These are phyloP conservation scores for Ormia ochracea DNA, from an alignment of 2,888 invertebrate genomes.

Conservation along the genomic window DNA sequence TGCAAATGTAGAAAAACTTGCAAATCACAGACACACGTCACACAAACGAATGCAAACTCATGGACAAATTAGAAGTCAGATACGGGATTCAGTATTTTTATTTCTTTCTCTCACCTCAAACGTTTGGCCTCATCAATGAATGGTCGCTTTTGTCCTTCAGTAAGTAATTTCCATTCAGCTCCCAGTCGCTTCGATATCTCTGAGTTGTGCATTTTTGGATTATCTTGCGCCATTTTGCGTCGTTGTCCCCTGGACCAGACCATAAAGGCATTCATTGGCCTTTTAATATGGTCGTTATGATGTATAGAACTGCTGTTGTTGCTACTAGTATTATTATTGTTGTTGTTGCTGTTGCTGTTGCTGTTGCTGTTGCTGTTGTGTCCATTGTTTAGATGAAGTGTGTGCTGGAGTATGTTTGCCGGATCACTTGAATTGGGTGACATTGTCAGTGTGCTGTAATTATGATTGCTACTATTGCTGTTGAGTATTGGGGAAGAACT, in stretches of 20 bases:
- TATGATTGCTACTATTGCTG: slow-evolving; percentile 55
- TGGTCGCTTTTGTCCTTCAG: slow-evolving; percentile 92
- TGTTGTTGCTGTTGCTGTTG: slow-evolving; percentile 39
- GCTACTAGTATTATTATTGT: not conserved
- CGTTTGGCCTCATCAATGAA: slow-evolving; percentile 97
- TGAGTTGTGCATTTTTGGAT: slow-evolving; percentile 94
- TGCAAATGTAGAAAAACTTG: not conserved
- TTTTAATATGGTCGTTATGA: slow-evolving; percentile 87
- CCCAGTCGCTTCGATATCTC: slow-evolving; percentile 93
- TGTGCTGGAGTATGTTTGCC: slow-evolving; percentile 50
- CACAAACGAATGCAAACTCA: not conserved
- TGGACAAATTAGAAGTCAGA: not conserved
- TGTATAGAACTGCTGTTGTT: slow-evolving; percentile 60
- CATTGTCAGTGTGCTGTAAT: slow-evolving; percentile 52
- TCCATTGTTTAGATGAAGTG: slow-evolving; percentile 48
- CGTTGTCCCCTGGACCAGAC: slow-evolving; percentile 95
- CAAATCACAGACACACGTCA: not conserved
- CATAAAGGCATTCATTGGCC: slow-evolving; percentile 99
- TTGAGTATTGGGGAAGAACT: slow-evolving; percentile 67
- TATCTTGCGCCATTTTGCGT: slow-evolving; percentile 94
- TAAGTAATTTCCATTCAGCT: slow-evolving; percentile 94
- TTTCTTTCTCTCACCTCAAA: slow-evolving; percentile 80
- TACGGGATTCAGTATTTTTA: not conserved
- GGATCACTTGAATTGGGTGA: slow-evolving; percentile 50
- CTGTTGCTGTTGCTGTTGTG: slow-evolving; percentile 30